phyloP scores from a whole-genome alignment of 2,888 invertebrate species.

The Pediacus dermestoides region DNA sequence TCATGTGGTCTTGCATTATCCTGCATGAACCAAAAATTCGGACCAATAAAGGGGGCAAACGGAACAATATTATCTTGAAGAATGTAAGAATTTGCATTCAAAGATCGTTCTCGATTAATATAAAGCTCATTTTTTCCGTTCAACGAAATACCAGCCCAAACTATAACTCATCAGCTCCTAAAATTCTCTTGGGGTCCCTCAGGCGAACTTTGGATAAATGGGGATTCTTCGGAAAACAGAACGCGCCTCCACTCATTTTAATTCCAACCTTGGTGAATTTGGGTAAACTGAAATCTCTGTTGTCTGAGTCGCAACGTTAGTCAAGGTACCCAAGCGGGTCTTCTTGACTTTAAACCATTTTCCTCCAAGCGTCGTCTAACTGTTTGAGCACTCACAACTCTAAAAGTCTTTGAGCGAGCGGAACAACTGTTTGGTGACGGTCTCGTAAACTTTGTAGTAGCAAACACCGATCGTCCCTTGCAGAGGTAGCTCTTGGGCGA shows the following conservation, averaged over 20 bases:
- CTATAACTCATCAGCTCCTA: not conserved
- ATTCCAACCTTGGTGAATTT: slow-evolving; percentile 6
- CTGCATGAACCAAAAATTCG: slow-evolving; percentile 18
- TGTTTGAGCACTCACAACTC: slow-evolving; percentile 7
- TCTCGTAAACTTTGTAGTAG: not conserved
- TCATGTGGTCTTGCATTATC: too few relatives aligned
- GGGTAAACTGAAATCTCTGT: not conserved
- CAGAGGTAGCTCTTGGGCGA: slow-evolving; percentile 6
- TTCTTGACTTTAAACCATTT: slow-evolving; percentile 2
- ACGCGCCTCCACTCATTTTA: slow-evolving; percentile 9
- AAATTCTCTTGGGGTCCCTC: slow-evolving; percentile 6
- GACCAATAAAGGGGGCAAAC: slow-evolving; percentile 10
- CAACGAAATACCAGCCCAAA: slow-evolving; percentile 5
- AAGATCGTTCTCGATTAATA: slow-evolving; percentile 1
- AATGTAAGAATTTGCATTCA: slow-evolving; percentile 7
- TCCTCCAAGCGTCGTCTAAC: slow-evolving; percentile 12
- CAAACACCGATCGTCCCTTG: slow-evolving; percentile 8
- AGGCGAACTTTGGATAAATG: slow-evolving; percentile 8
- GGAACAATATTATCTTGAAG: slow-evolving; percentile 7
- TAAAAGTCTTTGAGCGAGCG: not conserved
- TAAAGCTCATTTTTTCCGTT: slow-evolving; percentile 14
- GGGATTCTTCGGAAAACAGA: slow-evolving; percentile 13
- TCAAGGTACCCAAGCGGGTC: slow-evolving; percentile 7
- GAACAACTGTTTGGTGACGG: not conserved
- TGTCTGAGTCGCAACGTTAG: not conserved